phyloP scores from a whole-genome alignment of 2,113 vertebrate genomes.

The Leptobrachium leishanense region DNA sequence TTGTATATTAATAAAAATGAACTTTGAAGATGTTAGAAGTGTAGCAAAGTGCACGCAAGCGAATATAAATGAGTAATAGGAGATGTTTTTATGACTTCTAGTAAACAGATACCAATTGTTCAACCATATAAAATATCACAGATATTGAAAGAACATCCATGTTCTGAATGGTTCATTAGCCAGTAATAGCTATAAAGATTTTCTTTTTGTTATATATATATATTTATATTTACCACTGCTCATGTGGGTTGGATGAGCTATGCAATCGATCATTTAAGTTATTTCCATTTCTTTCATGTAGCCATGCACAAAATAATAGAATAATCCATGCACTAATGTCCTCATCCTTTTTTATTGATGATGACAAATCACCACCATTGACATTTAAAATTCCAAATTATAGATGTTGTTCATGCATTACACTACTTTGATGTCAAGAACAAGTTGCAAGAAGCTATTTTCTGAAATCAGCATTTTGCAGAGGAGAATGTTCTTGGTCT shows the following conservation, averaged over 20 bases:
- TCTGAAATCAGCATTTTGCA: slow-evolving; percentile 6
- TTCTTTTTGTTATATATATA: too few relatives aligned
- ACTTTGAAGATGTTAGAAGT: too few relatives aligned
- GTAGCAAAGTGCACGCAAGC: too few relatives aligned
- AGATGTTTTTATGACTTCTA: too few relatives aligned
- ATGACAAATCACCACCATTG: slow-evolving; percentile 1
- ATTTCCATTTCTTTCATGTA: slow-evolving; percentile 14
- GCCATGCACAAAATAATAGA: background rate
- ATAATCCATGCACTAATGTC: background rate
- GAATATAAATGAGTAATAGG: too few relatives aligned
- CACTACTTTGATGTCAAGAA: background rate
- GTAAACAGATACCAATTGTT: too few relatives aligned
- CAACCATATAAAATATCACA: too few relatives aligned
- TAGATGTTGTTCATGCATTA: slow-evolving; percentile 1
- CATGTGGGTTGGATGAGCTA: background rate
- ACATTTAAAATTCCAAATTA: slow-evolving; percentile 3
- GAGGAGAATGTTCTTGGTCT: background rate
- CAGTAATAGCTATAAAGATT: too few relatives aligned
- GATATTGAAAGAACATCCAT: too few relatives aligned
- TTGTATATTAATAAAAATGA: too few relatives aligned
- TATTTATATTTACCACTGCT: too few relatives aligned
- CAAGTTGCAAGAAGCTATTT: slow-evolving; percentile 13
- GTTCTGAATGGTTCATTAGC: too few relatives aligned
- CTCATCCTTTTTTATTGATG: slow-evolving; percentile 2
- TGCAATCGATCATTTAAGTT: slow-evolving; percentile 3